Conservation (phyloP, 2,888 invertebrate genomes). For the Atethmia centrago region DNA sequence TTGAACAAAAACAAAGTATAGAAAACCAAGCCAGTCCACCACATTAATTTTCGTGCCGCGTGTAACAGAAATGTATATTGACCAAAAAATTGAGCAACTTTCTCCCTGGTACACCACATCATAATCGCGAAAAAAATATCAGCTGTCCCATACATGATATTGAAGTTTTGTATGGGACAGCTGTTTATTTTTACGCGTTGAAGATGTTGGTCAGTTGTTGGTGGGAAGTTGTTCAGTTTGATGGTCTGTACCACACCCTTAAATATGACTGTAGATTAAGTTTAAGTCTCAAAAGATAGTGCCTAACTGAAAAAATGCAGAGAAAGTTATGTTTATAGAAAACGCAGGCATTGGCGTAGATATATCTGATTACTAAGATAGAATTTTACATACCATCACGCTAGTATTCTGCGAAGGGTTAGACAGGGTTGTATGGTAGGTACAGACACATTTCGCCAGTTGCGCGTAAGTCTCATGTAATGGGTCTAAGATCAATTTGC, state of each 20-base stretch:
- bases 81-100: background rate
- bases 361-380: constrained; percentile 1
- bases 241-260: background rate
- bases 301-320: background rate
- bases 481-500: background rate
- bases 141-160: background rate
- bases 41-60: background rate
- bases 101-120: background rate
- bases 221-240: background rate
- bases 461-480: background rate
- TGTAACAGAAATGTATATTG: background rate
- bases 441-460: background rate
- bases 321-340: background rate
- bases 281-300: constrained; percentile 2
- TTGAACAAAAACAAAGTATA: background rate
- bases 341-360: background rate
- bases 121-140: background rate
- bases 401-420: background rate
- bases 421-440: background rate
- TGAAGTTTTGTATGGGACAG: background rate
- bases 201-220: background rate
- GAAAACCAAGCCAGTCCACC: background rate
- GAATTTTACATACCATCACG: background rate
- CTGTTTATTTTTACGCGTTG: background rate
- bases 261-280: background rate